Percentiles rank a stretch among this genome's conserved stretches.
phyloP scores from a whole-genome alignment of 1,140 invertebrate genomes.

The Drosophila azteca region DNA sequence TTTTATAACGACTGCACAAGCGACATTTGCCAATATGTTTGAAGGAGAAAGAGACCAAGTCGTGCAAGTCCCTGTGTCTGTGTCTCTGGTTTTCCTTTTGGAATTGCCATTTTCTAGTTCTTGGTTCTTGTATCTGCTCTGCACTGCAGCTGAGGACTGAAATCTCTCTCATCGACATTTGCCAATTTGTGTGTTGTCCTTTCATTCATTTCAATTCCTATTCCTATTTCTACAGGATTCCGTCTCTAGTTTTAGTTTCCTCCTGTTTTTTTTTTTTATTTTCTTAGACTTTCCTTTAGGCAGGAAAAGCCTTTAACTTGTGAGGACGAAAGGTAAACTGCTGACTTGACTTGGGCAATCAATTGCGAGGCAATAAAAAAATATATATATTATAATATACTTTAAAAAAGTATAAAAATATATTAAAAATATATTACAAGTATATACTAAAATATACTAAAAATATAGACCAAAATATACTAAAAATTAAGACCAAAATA shows the following conservation, averaged over 20 bases:
- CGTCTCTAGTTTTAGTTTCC: neutral
- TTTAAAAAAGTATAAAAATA: neutral
- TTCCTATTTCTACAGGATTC: neutral
- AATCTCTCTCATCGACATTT: conserved; percentile 25
- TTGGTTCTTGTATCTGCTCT: conserved; percentile 18
- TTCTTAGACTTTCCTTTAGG: conserved; percentile 15
- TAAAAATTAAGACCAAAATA: neutral
- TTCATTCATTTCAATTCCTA: conserved; percentile 5
- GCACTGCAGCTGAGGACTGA: conserved; percentile 46
- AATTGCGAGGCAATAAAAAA: no score
- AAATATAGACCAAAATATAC: no score
- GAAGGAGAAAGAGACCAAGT: conserved; percentile 15
- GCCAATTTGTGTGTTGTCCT: conserved; percentile 51
- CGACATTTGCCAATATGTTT: conserved; percentile 73
- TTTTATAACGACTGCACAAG: conserved; percentile 62
- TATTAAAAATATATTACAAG: neutral
- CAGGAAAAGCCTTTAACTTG: conserved; percentile 16
- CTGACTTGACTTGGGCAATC: conserved; percentile 3
- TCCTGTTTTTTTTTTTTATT: neutral
- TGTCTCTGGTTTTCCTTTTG: conserved; percentile 18
- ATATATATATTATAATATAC: no score
- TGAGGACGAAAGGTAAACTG: conserved; percentile 28
- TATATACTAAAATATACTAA: no score
- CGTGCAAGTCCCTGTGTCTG: neutral
- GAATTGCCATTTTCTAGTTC: conserved; percentile 50